These are phyloP conservation scores for Tachina lurida DNA, from an alignment of 2,888 invertebrate genomes.

Conservation along the genomic window DNA sequence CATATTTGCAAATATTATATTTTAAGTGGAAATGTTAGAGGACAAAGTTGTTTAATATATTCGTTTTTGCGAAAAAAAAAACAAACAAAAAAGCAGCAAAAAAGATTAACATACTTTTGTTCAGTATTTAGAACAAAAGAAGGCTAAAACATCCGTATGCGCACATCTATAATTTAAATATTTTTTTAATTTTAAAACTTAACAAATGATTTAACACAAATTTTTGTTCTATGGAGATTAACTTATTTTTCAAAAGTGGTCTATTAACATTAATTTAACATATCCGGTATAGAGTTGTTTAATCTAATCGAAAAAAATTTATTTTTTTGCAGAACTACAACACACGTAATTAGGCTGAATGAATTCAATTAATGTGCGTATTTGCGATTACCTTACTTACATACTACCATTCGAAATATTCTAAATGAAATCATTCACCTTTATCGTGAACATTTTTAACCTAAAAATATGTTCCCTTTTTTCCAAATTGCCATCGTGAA, in stretches of 20 bases:
- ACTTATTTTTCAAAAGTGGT: not conserved
- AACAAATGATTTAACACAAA: not conserved
- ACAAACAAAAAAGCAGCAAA: not conserved
- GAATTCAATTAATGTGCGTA: no score
- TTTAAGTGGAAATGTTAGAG: conserved; percentile 1
- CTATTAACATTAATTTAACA: no score
- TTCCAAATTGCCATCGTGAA: no score
- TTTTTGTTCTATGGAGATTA: not conserved
- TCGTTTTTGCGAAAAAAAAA: conserved; percentile 3
- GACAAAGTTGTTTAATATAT: conserved; percentile 28
- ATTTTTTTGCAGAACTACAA: no score
- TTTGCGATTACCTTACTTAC: no score
- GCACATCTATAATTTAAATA: not conserved
- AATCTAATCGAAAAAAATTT: no score
- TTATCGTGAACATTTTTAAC: no score
- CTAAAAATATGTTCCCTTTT: no score
- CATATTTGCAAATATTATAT: not conserved
- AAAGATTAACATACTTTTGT: not conserved
- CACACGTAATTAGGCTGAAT: no score
- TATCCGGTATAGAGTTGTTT: no score
- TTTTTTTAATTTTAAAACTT: not conserved
- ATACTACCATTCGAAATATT: no score
- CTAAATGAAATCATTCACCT: no score
- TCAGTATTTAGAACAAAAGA: conserved; percentile 2
- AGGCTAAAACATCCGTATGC: not conserved